These are phyloP conservation scores for Ornithoptera alexandrae DNA, from an alignment of 2,888 invertebrate species.

Conservation along the genomic window DNA sequence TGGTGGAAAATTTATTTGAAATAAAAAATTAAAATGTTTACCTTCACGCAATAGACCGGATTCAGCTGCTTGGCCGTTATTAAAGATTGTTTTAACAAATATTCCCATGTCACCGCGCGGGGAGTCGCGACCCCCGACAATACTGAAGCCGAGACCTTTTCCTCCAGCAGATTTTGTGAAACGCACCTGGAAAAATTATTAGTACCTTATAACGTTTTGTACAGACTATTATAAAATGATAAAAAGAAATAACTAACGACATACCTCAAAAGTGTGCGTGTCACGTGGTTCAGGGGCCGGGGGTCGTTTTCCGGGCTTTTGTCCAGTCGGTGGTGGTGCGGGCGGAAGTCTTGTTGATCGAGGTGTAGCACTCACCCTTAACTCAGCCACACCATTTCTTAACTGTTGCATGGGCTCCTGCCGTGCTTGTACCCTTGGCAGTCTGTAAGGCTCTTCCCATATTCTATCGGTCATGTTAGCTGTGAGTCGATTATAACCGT, in stretches of 20 bases:
- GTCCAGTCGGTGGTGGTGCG: constrained; percentile 50
- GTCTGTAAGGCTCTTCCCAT: constrained; percentile 72
- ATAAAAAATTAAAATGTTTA: constrained; percentile 45
- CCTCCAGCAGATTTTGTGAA: constrained; percentile 90
- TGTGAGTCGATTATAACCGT: constrained; percentile 62
- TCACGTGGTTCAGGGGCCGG: constrained; percentile 71
- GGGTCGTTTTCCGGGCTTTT: constrained; percentile 52
- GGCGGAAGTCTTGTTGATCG: constrained; percentile 66
- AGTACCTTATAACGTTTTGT: too few relatives aligned
- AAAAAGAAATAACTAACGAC: background rate
- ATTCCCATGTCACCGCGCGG: constrained; percentile 93
- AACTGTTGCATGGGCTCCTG: constrained; percentile 69
- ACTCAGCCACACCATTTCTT: constrained; percentile 65
- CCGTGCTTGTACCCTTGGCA: constrained; percentile 64
- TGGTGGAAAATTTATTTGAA: too few relatives aligned
- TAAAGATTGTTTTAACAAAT: constrained; percentile 92
- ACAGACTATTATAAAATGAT: background rate
- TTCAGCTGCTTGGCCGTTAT: constrained; percentile 91
- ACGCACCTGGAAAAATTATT: constrained; percentile 66
- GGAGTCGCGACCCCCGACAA: constrained; percentile 92
- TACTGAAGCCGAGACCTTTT: constrained; percentile 93
- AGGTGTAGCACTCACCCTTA: constrained; percentile 69
- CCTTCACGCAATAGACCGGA: constrained; percentile 90
- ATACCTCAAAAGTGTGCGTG: constrained; percentile 68
- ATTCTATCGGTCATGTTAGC: constrained; percentile 56